Evolutionary conservation across 1,140 invertebrate genomes (phyloP).

Genomic region (Drosophila nigrodunni): DNA sequence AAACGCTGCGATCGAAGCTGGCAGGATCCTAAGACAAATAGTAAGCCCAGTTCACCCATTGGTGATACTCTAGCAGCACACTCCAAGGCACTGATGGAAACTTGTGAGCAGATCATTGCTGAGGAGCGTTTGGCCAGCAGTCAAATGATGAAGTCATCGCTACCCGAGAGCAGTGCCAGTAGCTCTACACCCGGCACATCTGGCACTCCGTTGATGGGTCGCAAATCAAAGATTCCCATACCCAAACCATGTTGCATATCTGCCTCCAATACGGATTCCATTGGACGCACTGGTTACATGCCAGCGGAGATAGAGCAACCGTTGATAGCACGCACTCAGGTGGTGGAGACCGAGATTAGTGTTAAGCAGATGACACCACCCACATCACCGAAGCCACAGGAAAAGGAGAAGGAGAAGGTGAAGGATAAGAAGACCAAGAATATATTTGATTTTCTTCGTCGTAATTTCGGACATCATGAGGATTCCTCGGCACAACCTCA

Average conservation of each 20-base stretch:
- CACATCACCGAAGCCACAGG: conserved; percentile 38
- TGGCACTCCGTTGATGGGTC: conserved; percentile 36
- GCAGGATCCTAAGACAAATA: conserved; percentile 11
- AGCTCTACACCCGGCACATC: conserved; percentile 56
- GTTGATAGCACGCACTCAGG: conserved; percentile 67
- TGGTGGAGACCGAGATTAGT: conserved; percentile 80
- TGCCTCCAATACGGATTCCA: conserved; percentile 68
- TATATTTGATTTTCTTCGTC: conserved; percentile 81
- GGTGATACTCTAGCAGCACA: conserved; percentile 68
- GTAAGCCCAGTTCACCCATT: conserved; percentile 63
- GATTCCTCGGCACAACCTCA: conserved; percentile 35
- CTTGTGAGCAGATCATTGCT: conserved; percentile 79
- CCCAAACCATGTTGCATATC: conserved; percentile 73
- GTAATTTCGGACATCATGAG: conserved; percentile 77
- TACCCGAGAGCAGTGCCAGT: conserved; percentile 37
- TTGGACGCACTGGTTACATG: conserved; percentile 62
- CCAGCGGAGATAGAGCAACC: conserved; percentile 49
- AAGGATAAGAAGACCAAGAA: conserved; percentile 81
- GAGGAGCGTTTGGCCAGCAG: conserved; percentile 74
- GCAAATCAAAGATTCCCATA: conserved; percentile 80
- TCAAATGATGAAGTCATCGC: conserved; percentile 65
- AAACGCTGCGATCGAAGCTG: conserved; percentile 55
- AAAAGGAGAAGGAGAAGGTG: conserved; percentile 8
- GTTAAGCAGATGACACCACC: conserved; percentile 65
- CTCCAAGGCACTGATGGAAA: conserved; percentile 76